Percentiles rank a stretch among this genome's conserved stretches.
Evolutionary conservation across 2,888 invertebrate species (phyloP).

Genomic region (Hydrotaea diabolus): DNA sequence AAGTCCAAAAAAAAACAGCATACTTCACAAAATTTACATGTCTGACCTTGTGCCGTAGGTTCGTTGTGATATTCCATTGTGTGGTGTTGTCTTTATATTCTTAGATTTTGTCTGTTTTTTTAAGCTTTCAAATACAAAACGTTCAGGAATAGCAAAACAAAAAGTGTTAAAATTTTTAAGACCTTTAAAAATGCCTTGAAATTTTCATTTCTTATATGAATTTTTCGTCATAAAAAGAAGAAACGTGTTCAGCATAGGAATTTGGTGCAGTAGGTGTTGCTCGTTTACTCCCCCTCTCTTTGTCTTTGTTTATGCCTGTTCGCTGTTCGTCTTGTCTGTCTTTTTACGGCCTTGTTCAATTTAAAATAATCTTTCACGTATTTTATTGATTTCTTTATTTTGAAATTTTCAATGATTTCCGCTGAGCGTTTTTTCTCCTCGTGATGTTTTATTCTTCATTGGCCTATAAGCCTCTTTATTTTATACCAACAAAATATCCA

Average conservation of each 20-base stretch:
- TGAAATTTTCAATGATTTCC: conserved; percentile 59
- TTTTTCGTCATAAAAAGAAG: conserved; percentile 21
- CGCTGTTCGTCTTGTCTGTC: not conserved
- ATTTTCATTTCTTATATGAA: conserved; percentile 30
- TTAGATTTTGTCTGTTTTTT: not conserved
- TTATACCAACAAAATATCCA: conserved; percentile 47
- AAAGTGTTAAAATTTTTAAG: conserved; percentile 44
- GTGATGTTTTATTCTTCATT: conserved; percentile 3
- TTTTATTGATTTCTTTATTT: conserved; percentile 66
- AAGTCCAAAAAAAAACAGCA: not conserved
- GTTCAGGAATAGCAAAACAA: not conserved
- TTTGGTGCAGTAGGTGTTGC: not conserved
- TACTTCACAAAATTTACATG: conserved; percentile 37
- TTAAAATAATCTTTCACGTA: conserved; percentile 66
- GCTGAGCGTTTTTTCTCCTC: conserved; percentile 34
- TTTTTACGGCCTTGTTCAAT: conserved; percentile 37
- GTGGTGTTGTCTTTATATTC: not conserved
- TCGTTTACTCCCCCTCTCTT: too few species aligned
- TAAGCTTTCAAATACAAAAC: not conserved
- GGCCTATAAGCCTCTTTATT: conserved; percentile 57
- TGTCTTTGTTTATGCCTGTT: not conserved
- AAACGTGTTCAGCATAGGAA: conserved; percentile 17
- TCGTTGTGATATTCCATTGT: not conserved
- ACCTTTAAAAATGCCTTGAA: conserved; percentile 37
- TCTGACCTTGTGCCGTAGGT: conserved; percentile 32